Evolutionary conservation across 2,888 invertebrate genomes (phyloP).

Genomic region (Eupithecia insigniata): DNA sequence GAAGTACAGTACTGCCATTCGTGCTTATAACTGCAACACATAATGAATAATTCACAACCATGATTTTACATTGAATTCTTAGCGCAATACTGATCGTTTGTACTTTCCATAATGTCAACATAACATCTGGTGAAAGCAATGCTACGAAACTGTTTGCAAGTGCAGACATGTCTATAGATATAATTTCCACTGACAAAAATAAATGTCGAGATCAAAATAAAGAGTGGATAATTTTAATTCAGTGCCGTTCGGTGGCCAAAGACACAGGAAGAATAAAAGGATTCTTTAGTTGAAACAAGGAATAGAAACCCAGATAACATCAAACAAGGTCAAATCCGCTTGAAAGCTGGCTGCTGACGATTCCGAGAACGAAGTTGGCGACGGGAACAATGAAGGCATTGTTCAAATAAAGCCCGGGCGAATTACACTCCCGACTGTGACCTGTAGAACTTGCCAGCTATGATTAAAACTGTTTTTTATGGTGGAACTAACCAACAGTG

Average conservation of each 20-base stretch:
- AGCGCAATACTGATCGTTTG: conserved; percentile 47
- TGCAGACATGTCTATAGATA: conserved; percentile 28
- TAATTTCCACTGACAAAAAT: conserved; percentile 40
- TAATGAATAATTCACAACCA: conserved; percentile 72
- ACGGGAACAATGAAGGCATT: conserved; percentile 52
- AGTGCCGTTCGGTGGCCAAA: background rate
- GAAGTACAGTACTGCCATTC: conserved; percentile 49
- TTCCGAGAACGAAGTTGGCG: conserved; percentile 44
- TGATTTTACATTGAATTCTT: conserved; percentile 60
- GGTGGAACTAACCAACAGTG: conserved; percentile 24
- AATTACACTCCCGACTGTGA: conserved; percentile 38
- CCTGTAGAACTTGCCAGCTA: conserved; percentile 47
- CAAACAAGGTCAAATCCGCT: conserved; percentile 38
- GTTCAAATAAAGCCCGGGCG: conserved; percentile 52
- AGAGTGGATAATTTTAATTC: background rate
- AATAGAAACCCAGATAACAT: conserved; percentile 38
- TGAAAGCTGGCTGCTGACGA: conserved; percentile 20
- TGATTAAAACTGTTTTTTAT: conserved; percentile 29
- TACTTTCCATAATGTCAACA: conserved; percentile 63
- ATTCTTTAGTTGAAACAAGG: conserved; percentile 25
- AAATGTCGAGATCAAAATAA: conserved; percentile 34
- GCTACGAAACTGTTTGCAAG: conserved; percentile 27
- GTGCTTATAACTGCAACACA: conserved; percentile 60
- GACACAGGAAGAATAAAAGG: conserved; percentile 10
- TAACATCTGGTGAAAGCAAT: conserved; percentile 31